A percentile compares a stretch with the other conserved stretches of the same genome.
These are phyloP conservation scores for Sycophaga agraensis DNA, from an alignment of 1,140 invertebrate genomes.

Conservation along the genomic window DNA sequence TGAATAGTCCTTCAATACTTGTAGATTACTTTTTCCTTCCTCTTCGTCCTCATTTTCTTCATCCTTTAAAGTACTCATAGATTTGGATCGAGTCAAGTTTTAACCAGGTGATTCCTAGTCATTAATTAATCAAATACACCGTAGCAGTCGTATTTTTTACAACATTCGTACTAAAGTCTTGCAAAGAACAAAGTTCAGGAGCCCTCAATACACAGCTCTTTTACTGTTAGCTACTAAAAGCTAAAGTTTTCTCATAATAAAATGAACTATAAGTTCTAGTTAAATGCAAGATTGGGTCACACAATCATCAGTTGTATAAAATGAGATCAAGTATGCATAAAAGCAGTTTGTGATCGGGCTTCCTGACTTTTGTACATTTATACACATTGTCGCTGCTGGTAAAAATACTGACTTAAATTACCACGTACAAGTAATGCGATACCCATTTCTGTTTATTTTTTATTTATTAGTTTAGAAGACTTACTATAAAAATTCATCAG, in stretches of 20 bases:
- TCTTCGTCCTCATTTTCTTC: constrained; percentile 47
- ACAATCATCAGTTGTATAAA: constrained; percentile 4
- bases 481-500: constrained; percentile 13
- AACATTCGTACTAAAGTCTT: constrained; percentile 54
- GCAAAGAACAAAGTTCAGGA: constrained; percentile 51
- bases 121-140: constrained; percentile 49
- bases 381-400: constrained; percentile 57
- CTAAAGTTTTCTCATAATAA: constrained; percentile 2
- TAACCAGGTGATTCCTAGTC: constrained; percentile 44
- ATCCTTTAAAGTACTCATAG: constrained; percentile 39
- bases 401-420: constrained; percentile 40
- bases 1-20: constrained; percentile 55
- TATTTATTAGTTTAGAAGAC: not conserved
- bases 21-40: constrained; percentile 43
- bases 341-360: constrained; percentile 13
- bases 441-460: not conserved
- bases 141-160: constrained; percentile 52
- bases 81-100: constrained; percentile 52
- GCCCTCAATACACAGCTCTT: constrained; percentile 38
- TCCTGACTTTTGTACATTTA: constrained; percentile 50
- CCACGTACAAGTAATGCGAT: constrained; percentile 14
- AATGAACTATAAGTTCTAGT: constrained; percentile 10
- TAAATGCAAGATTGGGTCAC: constrained; percentile 14
- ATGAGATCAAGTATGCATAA: constrained; percentile 21
- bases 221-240: not conserved